Conservation (phyloP, 2,888 invertebrate genomes). For the Hemistola chrysoprasaria region DNA sequence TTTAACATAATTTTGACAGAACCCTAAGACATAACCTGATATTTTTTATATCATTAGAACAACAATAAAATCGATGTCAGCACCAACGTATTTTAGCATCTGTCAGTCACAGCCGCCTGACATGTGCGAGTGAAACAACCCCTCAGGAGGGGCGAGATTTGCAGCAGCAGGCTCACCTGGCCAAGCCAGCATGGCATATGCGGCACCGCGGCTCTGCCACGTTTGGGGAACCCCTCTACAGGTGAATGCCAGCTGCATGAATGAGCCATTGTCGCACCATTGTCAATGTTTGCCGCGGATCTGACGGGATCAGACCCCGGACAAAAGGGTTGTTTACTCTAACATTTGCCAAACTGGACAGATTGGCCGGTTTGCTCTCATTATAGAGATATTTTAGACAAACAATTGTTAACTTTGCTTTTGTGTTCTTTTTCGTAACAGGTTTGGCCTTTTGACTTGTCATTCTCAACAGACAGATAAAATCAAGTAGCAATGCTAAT, state of each 20-base stretch:
- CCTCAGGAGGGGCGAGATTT: constrained; percentile 70
- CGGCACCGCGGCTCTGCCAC: constrained; percentile 46
- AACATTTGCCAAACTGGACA: constrained; percentile 35
- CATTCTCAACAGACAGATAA: no score
- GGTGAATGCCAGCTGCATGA: constrained; percentile 59
- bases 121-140: constrained; percentile 71
- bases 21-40: no score
- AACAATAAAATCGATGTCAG: constrained; percentile 66
- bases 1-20: no score
- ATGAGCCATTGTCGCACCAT: constrained; percentile 72
- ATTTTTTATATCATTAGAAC: constrained; percentile 31
- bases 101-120: constrained; percentile 77
- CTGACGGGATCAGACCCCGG: constrained; percentile 52
- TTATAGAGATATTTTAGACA: constrained; percentile 16
- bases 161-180: constrained; percentile 65
- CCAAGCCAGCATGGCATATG: constrained; percentile 47
- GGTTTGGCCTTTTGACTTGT: constrained; percentile 10
- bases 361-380: constrained; percentile 26
- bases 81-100: constrained; percentile 80
- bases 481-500: no score
- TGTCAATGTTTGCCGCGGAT: constrained; percentile 73
- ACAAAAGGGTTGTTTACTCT: constrained; percentile 59
- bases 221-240: constrained; percentile 75
- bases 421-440: constrained; percentile 11
- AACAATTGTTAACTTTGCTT: constrained; percentile 10